Conservation (phyloP, 2,888 invertebrate species). For the Phasia obesa region DNA sequence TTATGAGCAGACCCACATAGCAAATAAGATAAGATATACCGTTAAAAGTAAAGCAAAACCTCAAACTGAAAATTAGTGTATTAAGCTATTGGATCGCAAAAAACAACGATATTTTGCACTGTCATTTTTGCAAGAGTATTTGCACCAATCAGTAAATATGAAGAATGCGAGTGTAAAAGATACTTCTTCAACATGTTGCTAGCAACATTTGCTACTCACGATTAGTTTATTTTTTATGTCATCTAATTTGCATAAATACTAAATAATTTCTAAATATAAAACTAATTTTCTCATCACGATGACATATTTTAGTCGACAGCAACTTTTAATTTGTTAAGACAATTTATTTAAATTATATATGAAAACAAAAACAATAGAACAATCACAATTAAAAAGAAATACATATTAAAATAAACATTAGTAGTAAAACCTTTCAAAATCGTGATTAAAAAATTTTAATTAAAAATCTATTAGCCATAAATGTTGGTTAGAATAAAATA, state of each 20-base stretch:
- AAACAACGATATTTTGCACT: too few species aligned
- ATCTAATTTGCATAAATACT: background rate
- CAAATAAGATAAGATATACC: too few species aligned
- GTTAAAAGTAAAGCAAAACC: too few species aligned
- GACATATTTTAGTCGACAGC: constrained; percentile 1
- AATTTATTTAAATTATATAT: background rate
- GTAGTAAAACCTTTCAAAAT: constrained; percentile 29
- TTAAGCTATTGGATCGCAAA: too few species aligned
- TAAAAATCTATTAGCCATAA: background rate
- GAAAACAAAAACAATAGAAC: background rate
- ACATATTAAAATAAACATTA: background rate
- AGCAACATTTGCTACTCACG: too few species aligned
- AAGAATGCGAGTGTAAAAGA: too few species aligned
- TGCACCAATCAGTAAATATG: too few species aligned
- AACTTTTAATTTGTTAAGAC: background rate
- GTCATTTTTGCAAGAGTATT: too few species aligned
- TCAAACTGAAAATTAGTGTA: too few species aligned
- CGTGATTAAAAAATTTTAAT: constrained; percentile 27
- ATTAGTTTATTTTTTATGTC: background rate
- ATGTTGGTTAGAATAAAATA: too few species aligned
- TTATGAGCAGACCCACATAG: too few species aligned
- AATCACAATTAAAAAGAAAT: background rate
- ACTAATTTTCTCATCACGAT: background rate
- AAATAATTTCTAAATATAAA: constrained; percentile 29
- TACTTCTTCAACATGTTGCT: too few species aligned